Conservation (phyloP, 92 coral and sea anemone genomes). For the Parazoanthus swiftii region DNA sequence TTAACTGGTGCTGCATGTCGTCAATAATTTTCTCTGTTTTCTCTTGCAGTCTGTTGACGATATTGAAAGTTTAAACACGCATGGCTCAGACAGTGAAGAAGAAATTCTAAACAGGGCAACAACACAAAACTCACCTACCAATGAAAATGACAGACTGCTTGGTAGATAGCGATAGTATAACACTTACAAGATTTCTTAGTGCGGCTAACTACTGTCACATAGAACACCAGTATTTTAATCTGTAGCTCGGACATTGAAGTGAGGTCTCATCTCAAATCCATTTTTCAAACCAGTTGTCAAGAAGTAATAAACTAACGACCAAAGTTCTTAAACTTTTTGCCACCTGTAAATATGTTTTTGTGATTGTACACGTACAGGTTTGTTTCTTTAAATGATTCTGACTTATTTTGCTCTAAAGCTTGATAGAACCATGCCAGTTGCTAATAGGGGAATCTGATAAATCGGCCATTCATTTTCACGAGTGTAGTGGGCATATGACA, state of each 20-base stretch:
- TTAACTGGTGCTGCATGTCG: background rate
- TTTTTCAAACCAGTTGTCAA: too few species aligned
- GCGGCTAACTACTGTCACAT: background rate
- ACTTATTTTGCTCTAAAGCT: too few species aligned
- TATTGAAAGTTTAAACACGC: conserved; percentile 3
- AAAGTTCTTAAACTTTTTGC: too few species aligned
- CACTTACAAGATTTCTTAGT: background rate
- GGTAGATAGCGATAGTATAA: conserved; percentile 10
- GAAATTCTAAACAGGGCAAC: conserved; percentile 50
- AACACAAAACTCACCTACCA: conserved; percentile 14
- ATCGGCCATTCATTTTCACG: too few species aligned
- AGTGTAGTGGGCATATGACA: too few species aligned
- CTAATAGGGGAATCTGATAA: too few species aligned
- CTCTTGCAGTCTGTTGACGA: conserved; percentile 35
- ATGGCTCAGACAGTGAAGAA: conserved; percentile 67
- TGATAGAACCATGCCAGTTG: too few species aligned
- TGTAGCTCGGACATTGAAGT: background rate
- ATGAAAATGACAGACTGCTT: conserved; percentile 32
- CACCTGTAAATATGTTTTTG: too few species aligned
- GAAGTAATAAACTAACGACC: too few species aligned
- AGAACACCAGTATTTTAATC: too few species aligned
- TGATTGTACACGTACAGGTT: too few species aligned
- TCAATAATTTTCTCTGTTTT: background rate
- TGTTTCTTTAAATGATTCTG: too few species aligned
- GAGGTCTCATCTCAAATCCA: background rate